Percentiles rank a stretch among this genome's conserved stretches.
Conservation (phyloP, 2,797 vertebrate genomes). For the Prionace glauca region DNA sequence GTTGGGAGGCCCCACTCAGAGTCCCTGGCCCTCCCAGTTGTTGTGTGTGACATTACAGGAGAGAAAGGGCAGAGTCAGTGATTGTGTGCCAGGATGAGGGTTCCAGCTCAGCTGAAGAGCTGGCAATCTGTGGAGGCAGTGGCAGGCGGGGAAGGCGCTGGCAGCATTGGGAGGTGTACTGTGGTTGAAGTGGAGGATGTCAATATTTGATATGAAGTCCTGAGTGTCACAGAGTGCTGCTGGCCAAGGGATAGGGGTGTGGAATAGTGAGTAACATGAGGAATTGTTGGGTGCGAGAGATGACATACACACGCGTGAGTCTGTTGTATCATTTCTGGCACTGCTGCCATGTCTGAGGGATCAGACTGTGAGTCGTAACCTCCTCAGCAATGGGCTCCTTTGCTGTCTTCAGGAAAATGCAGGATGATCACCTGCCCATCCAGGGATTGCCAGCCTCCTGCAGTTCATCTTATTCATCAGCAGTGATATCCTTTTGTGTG, state of each 20-base stretch:
- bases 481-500: background rate
- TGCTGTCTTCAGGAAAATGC: background rate
- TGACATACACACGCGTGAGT: background rate
- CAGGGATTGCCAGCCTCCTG: background rate
- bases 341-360: background rate
- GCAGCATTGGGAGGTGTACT: no score
- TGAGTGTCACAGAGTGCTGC: background rate
- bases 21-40: no score
- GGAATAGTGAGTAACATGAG: background rate
- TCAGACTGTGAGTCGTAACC: background rate
- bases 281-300: background rate
- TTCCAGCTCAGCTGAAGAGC: background rate
- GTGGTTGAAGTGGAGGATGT: background rate
- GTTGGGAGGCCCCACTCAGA: background rate
- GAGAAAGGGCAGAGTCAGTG: background rate
- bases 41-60: background rate
- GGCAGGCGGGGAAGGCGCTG: no score
- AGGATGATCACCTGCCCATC: background rate
- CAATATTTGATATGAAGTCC: background rate
- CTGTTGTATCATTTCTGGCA: background rate
- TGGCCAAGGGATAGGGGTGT: no score
- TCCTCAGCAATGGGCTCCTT: background rate
- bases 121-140: background rate
- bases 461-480: background rate
- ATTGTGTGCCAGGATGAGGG: background rate